Conservation (phyloP, 2,888 invertebrate species). For the Argyresthia goedartella region DNA sequence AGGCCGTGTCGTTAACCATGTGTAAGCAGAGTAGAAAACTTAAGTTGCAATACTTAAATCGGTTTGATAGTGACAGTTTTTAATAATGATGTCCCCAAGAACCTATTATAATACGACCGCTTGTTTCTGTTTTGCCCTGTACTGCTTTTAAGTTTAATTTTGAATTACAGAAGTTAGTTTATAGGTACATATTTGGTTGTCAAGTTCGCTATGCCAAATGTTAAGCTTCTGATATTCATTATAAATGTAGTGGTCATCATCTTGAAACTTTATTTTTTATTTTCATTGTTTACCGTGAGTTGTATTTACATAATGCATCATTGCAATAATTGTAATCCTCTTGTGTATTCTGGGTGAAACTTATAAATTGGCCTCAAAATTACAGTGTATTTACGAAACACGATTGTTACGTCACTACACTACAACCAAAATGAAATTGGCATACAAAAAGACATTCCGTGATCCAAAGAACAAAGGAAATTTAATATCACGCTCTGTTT, state of each 20-base stretch:
- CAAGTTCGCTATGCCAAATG: too few species aligned
- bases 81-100: not conserved
- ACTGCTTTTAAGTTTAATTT: too few species aligned
- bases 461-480: constrained; percentile 13
- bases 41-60: not conserved
- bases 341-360: constrained; percentile 42
- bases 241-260: too few species aligned
- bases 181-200: too few species aligned
- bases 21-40: too few species aligned
- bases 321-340: not conserved
- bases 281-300: too few species aligned
- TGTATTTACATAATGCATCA: not conserved
- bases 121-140: too few species aligned
- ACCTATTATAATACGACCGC: too few species aligned
- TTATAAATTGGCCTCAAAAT: constrained; percentile 31
- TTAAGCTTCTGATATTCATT: too few species aligned
- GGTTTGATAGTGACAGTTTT: not conserved
- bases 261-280: too few species aligned
- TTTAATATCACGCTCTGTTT: constrained; percentile 37
- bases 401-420: constrained; percentile 21
- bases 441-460: constrained; percentile 16
- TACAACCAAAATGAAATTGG: constrained; percentile 34
- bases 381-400: constrained; percentile 23
- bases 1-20: too few species aligned
- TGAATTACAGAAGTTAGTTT: too few species aligned